A percentile compares a stretch with the other conserved stretches of the same genome.
phyloP scores from a whole-genome alignment of 2,797 vertebrate species.

The Benthosema pterotum region DNA sequence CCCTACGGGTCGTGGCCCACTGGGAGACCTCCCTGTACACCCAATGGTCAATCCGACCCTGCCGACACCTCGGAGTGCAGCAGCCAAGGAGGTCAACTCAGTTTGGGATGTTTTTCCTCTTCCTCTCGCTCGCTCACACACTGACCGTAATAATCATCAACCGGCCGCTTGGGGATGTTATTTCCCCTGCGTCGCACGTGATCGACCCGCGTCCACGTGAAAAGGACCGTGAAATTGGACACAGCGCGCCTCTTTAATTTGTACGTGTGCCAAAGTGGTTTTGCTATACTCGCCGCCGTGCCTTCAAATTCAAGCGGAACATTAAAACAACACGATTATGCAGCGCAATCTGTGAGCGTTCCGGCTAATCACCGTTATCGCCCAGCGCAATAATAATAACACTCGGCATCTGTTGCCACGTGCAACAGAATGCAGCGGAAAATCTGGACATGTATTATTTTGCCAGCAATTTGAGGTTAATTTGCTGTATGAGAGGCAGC shows the following conservation, averaged over 20 bases:
- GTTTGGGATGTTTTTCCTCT: too few relatives aligned
- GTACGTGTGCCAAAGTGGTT: slow-evolving; percentile 53
- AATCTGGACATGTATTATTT: slow-evolving; percentile 4
- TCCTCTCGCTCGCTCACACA: too few relatives aligned
- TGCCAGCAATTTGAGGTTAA: neutral
- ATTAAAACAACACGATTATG: slow-evolving; percentile 50
- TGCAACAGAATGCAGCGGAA: slow-evolving; percentile 7
- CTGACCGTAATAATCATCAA: too few relatives aligned
- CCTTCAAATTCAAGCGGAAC: slow-evolving; percentile 7
- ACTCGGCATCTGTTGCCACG: slow-evolving; percentile 35
- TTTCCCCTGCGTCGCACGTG: slow-evolving; percentile 26
- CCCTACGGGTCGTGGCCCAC: too few relatives aligned
- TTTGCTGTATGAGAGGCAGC: slow-evolving; percentile 20
- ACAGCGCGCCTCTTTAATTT: slow-evolving; percentile 55
- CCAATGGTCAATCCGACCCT: too few relatives aligned
- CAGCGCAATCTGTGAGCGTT: slow-evolving; percentile 41
- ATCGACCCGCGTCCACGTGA: slow-evolving; percentile 19
- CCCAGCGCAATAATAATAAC: slow-evolving; percentile 30
- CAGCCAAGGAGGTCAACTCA: too few relatives aligned
- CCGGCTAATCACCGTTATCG: slow-evolving; percentile 54
- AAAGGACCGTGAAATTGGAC: slow-evolving; percentile 33
- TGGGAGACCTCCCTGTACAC: too few relatives aligned
- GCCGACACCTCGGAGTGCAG: too few relatives aligned
- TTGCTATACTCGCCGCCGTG: too few relatives aligned
- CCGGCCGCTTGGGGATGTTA: too few relatives aligned